A percentile compares a stretch with the other conserved stretches of the same genome.
Conservation (phyloP, 2,113 vertebrate species). For the Setophaga kirtlandii region DNA sequence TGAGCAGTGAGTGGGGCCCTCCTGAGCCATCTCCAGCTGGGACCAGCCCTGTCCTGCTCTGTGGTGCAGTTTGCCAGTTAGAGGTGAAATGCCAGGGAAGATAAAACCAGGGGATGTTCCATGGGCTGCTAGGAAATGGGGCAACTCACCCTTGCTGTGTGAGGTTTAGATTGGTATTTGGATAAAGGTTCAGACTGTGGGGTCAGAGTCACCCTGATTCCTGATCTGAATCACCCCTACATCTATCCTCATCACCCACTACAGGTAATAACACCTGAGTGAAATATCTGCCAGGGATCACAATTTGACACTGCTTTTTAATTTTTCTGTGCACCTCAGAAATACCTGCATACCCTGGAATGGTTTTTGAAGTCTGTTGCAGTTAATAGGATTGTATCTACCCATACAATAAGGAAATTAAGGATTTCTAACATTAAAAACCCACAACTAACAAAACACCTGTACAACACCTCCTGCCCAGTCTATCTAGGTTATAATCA, state of each 20-base stretch:
- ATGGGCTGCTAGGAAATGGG: not conserved
- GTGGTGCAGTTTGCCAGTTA: not conserved
- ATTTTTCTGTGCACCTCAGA: not conserved
- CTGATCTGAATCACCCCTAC: not conserved
- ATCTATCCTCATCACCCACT: accelerated
- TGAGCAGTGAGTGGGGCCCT: not conserved
- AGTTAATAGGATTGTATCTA: not conserved
- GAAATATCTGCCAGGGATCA: not conserved
- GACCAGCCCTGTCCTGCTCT: not conserved
- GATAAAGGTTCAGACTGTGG: not conserved
- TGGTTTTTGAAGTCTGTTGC: not conserved
- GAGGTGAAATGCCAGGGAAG: not conserved
- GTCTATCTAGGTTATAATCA: not conserved
- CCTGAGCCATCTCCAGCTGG: not conserved
- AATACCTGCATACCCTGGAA: not conserved
- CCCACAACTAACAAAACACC: not conserved
- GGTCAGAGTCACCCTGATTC: not conserved
- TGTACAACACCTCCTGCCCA: not conserved
- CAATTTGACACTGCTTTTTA: not conserved
- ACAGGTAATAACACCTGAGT: not conserved
- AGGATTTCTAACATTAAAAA: not conserved
- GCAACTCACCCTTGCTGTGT: not conserved
- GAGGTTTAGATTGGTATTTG: not conserved
- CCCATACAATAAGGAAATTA: not conserved
- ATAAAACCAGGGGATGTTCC: not conserved